These are phyloP conservation scores for Hymenopus coronatus DNA, from an alignment of 2,888 invertebrate species.

Conservation along the genomic window DNA sequence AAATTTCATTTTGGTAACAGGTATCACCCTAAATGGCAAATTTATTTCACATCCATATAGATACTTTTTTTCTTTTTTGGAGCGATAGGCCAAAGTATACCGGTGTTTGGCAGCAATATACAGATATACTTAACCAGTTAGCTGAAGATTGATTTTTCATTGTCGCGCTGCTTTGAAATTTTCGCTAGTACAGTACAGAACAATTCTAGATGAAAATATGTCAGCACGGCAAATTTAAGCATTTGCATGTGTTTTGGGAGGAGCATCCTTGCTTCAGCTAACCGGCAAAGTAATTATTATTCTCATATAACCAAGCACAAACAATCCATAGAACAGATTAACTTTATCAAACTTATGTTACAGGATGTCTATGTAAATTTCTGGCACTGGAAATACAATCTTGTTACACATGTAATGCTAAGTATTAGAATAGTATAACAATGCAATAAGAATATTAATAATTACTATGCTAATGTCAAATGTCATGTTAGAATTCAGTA, in stretches of 20 bases:
- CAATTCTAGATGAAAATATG: not conserved
- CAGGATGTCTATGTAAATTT: conserved; percentile 30
- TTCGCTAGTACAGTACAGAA: not conserved
- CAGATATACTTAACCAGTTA: not conserved
- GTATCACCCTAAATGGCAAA: conserved; percentile 76
- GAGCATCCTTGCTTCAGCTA: not conserved
- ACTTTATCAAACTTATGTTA: conserved; percentile 22
- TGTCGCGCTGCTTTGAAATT: not conserved
- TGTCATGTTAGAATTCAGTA: conserved; percentile 29
- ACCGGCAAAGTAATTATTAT: not conserved
- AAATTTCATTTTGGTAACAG: conserved; percentile 43
- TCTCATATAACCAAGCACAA: not conserved
- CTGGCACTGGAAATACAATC: conserved; percentile 32
- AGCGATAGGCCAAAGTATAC: not conserved
- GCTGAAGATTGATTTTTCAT: not conserved
- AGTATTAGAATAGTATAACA: conserved; percentile 33
- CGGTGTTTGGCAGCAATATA: not conserved
- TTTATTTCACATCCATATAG: conserved; percentile 38
- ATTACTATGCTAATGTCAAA: conserved; percentile 21
- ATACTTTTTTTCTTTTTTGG: not conserved
- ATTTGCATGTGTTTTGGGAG: not conserved
- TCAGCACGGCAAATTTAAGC: not conserved
- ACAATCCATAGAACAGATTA: not conserved
- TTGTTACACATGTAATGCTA: conserved; percentile 33
- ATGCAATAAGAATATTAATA: conserved; percentile 28